These are phyloP conservation scores for Diphyllodes magnificus DNA, from an alignment of 2,113 vertebrate species.

Conservation along the genomic window DNA sequence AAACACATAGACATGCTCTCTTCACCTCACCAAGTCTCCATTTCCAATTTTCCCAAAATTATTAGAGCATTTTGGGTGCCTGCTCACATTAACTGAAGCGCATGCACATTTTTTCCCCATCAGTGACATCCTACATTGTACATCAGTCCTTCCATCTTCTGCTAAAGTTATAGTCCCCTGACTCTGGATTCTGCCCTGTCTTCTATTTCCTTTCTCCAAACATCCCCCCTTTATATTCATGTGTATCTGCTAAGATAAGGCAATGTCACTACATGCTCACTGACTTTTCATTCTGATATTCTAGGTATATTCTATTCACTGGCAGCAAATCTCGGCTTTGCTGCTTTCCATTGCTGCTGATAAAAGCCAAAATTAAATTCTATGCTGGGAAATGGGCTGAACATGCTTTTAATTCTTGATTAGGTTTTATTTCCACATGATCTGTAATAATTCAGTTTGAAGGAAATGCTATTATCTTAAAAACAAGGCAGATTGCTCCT, in stretches of 20 bases:
- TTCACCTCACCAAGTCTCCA: not conserved
- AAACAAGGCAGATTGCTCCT: not conserved
- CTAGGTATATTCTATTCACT: not conserved
- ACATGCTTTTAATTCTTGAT: not conserved
- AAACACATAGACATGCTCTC: not conserved
- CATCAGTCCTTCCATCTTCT: not conserved
- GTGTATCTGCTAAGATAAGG: not conserved
- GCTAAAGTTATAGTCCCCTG: not conserved
- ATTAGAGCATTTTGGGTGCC: not conserved
- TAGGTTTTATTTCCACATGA: not conserved
- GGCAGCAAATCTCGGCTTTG: not conserved
- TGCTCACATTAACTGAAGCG: not conserved
- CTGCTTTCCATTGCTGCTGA: not conserved
- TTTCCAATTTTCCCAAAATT: not conserved
- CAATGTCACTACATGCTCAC: not conserved
- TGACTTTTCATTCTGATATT: not conserved
- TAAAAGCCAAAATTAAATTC: not conserved
- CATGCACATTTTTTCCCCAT: not conserved
- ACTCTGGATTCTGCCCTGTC: not conserved
- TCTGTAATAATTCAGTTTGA: not conserved
- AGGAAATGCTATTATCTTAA: not conserved
- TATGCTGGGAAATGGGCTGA: not conserved
- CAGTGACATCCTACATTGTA: not conserved
- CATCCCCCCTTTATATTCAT: not conserved
- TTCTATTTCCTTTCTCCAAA: not conserved